Base-by-base conservation (phyloP, 2,888 invertebrate species). In the Erannis defoliaria region DNA sequence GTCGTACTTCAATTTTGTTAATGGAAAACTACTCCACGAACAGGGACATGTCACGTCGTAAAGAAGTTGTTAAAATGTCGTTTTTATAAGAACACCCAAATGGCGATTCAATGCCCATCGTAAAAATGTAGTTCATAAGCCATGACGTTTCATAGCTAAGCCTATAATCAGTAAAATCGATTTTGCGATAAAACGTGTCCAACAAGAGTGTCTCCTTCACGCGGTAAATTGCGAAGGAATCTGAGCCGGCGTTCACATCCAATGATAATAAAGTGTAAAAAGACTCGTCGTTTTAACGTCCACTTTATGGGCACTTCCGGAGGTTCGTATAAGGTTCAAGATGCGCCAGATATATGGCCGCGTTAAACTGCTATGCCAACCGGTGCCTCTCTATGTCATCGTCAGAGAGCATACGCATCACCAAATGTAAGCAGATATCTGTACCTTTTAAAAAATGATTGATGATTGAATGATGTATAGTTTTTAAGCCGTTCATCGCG, bases 221-320 rank as follows among this genome's bases (percentile, higher is more conserved):
- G 78, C 82, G 83, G 86, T 87, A 86, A 87, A 90, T 87, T 85
- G 88, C 86, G 78, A 84, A 86, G 82, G 88, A 91, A 93, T 93
- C 92, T 90, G 90, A 90, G 89, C 88, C 83, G 79, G 75, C 86
- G 88, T 84, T 91, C 90, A 88, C 90, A 91, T 90, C 89, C 92
- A 93, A 93, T 93, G 89, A 93, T 90, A 93, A 93, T 92, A 93
- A 93, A 93, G 86, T 88, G 89, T 93, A 92, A 92, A 91, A 93
- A 93, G 91, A 90, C 85, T 91, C 88, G 85, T 85, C 90, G 86
- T 84, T 93, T 91, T 92, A 92, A 91, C 89, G 92, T 86, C 81
- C 86, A 81, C 88, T 93, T 92, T 93, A 93, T 90, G 86, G 89
- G 82, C 83, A 86, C 89, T 91, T 91, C 85, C 85, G 82, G 78